phyloP scores from a whole-genome alignment of 2,113 vertebrate genomes.

The Entomyzon cyanotis region DNA sequence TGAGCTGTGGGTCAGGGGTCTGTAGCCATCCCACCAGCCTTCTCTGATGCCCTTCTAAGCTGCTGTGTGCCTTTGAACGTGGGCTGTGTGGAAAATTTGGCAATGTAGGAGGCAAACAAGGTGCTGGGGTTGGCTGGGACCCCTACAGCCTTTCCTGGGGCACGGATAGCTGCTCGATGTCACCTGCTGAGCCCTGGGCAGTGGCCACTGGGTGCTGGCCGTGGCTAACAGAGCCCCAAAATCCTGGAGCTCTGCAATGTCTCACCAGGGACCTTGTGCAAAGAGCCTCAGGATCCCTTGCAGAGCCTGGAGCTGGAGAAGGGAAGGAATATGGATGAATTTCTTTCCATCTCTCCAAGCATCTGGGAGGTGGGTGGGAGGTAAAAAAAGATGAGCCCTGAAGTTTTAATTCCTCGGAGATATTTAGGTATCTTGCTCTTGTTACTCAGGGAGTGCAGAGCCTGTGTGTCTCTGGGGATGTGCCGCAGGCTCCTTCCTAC shows the following conservation, averaged over 20 bases:
- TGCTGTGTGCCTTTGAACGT: background rate
- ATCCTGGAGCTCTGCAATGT: background rate
- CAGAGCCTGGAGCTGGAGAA: background rate
- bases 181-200: fast-evolving
- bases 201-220: fast-evolving
- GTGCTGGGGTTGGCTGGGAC: background rate
- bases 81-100: background rate
- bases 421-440: conserved; percentile 57
- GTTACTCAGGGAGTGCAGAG: conserved; percentile 4
- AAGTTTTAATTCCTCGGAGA: conserved; percentile 52
- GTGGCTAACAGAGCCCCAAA: fast-evolving
- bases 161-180: fast-evolving
- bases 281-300: background rate
- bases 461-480: background rate
- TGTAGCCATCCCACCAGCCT: fast-evolving
- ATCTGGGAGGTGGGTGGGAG: conserved; percentile 62
- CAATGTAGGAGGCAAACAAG: background rate
- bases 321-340: background rate
- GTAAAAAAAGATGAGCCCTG: conserved; percentile 63
- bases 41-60: background rate
- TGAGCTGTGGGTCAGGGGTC: fast-evolving
- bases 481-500: background rate
- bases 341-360: conserved; percentile 43
- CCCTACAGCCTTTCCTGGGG: background rate
- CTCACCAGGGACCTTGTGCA: background rate